Evolutionary conservation across 2,888 invertebrate species (phyloP).

Genomic region (Andrena marginata): DNA sequence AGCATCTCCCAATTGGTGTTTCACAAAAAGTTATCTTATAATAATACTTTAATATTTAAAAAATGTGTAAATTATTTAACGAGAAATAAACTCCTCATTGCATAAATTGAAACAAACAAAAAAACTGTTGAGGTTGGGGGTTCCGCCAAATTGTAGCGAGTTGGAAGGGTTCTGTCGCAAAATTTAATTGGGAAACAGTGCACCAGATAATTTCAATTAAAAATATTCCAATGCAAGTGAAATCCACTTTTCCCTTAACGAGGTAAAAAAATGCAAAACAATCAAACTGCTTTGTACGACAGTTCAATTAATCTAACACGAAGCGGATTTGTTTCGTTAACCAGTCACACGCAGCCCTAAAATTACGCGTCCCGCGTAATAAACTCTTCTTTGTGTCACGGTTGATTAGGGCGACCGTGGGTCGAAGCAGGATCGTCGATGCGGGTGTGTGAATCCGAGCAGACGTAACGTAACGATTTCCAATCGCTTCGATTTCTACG

Average conservation of each 20-base stretch:
- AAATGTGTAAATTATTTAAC: too few relatives aligned
- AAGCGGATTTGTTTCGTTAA: conserved; percentile 8
- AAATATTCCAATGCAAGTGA: neutral
- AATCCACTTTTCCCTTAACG: neutral
- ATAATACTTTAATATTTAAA: too few relatives aligned
- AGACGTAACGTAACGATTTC: too few relatives aligned
- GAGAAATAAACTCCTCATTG: too few relatives aligned
- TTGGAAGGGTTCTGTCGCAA: too few relatives aligned
- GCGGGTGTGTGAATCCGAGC: too few relatives aligned
- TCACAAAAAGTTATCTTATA: too few relatives aligned
- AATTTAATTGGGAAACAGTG: too few relatives aligned
- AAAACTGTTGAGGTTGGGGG: too few relatives aligned
- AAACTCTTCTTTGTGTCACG: neutral
- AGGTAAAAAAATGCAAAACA: conserved; percentile 15
- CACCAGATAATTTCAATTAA: neutral
- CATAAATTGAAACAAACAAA: too few relatives aligned
- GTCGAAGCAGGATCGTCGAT: neutral
- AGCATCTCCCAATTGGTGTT: too few relatives aligned
- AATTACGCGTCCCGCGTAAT: conserved; percentile 4
- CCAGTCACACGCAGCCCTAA: neutral
- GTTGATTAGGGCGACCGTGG: neutral
- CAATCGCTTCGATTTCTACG: neutral
- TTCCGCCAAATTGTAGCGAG: too few relatives aligned
- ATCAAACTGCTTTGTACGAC: neutral
- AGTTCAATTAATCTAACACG: conserved; percentile 9